Evolutionary conservation across 1,140 invertebrate genomes (phyloP).

Genomic region (Agraylea sexmaculata): DNA sequence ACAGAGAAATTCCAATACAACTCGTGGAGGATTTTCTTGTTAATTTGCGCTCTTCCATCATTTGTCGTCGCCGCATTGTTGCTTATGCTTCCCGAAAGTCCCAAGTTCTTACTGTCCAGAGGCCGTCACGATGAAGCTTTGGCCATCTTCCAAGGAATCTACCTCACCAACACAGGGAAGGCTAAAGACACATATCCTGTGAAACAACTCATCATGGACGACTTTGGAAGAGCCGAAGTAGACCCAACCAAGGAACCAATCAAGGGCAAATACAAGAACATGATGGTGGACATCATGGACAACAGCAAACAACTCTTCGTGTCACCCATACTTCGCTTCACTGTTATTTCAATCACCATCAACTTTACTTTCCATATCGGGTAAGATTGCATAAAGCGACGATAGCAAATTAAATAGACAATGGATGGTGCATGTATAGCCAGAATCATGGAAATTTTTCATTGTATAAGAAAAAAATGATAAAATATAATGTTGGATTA

Average conservation of each 20-base stretch:
- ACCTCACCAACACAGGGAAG: slow-evolving; percentile 65
- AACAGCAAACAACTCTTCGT: slow-evolving; percentile 71
- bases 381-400: no score
- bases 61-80: slow-evolving; percentile 72
- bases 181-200: slow-evolving; percentile 62
- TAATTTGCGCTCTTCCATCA: slow-evolving; percentile 76
- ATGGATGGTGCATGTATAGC: no score
- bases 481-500: no score
- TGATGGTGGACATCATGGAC: slow-evolving; percentile 61
- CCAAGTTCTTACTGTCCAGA: slow-evolving; percentile 72
- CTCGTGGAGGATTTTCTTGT: slow-evolving; percentile 83
- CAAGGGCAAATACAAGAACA: slow-evolving; percentile 52
- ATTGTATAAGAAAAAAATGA: no score
- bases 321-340: slow-evolving; percentile 67
- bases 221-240: slow-evolving; percentile 33
- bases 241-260: slow-evolving; percentile 42
- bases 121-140: slow-evolving; percentile 67
- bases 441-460: no score
- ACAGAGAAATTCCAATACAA: slow-evolving; percentile 62
- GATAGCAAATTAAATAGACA: no score
- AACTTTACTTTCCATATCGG: slow-evolving; percentile 84
- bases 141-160: slow-evolving; percentile 66
- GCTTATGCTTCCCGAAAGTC: slow-evolving; percentile 81
- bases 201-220: slow-evolving; percentile 61
- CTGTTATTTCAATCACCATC: slow-evolving; percentile 69